Base-by-base conservation (phyloP, 2,113 vertebrate genomes). In the Tupaia chinensis region DNA sequence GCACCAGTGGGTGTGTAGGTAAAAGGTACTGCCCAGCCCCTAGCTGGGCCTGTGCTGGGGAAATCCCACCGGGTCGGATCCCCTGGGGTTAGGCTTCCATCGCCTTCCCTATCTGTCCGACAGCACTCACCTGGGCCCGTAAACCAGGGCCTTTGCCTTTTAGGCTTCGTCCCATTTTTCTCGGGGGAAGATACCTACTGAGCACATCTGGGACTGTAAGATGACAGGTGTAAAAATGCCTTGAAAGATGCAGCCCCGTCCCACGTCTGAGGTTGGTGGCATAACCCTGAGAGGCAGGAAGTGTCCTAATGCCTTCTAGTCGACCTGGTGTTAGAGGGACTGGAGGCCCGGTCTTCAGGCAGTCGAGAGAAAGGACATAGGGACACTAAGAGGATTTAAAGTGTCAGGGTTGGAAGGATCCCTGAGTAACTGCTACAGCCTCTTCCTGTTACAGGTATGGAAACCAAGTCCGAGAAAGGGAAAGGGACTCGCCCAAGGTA, bases 401-500 rank as follows among this genome's bases (percentile, higher is more conserved):
- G 10, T 3, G 19, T 32, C 81, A 61, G 34, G 17, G 32, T 53
- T 23, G 23, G 19, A 56, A 83, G n/a, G 54, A 58, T 66, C 44
- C 60, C 11, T 78, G 53, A 34, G 84, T 32, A 56, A 73, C n/a
- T 22, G 9, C 32, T 70, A 70, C 1, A 32, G 60, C 70, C 58
- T 79, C 9, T 87, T 94, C 53, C 9, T 19, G 9, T 58, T 23
- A 17, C 5, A 78, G 22, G 17, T 60, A 16, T 88, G 88, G 68
- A 89, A 89, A 85, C 32, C 27, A n/a, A 93, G 94, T 19, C 60
- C 27, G 13, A 60, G 76, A 54, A 68, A 81, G 68, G 25, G 58
- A n/a, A 63, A 53, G 22, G 13, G n/a, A 34, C 27, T 61, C 69
- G 17, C 11, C n/a, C 4, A 16, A 22, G n/a, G 25, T 29, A 3